Base-by-base conservation (phyloP, 2,888 invertebrate species). In the Podotricha telesiphe region DNA sequence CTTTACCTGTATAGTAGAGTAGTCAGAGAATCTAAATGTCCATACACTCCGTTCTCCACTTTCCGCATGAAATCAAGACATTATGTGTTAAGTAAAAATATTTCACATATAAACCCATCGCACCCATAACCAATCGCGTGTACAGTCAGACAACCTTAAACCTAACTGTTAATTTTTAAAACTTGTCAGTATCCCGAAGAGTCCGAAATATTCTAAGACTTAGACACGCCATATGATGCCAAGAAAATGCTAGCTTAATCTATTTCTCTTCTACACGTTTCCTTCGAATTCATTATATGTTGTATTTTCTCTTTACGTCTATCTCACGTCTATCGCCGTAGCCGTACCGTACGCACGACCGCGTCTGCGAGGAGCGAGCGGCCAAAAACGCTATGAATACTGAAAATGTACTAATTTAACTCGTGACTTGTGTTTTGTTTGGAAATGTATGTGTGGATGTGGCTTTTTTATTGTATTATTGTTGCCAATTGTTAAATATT, bases 341-440 rank as follows among this genome's bases (percentile, higher is more conserved):
- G 28, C 28, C 48, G 47, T 51, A n/a, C 47, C 40, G n/a, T 19
- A 55, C 70, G 67, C 68, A 70, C 70, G 70, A 42, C 1, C 42
- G 70, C 59, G 40, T 51, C 51, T 45, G 20, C 67, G 69, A 80
- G 80, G 77, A 81, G 81, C 83, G 87, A 88, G 83, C 85, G 84
- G 81, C 82, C 17, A 17, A 80, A 78, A 71, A 73, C 82, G 81
- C 80, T 76, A 80, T 80, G 89, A 87, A 89, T 89, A 86, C 84
- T 74, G 77, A 88, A 81, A 78, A 86, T 75, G 79, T 77, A 77
- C 86, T 88, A 88, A 89, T 88, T 89, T 84, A 83, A 79, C 82
- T 82, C 78, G 76, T 75, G 79, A 77, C 79, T 82, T 76, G 77
- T 80, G 76, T 74, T 66, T 65, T 62, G 64, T 55, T 7, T 13